A percentile compares a stretch with the other conserved stretches of the same genome.
Conservation (phyloP, 1,140 invertebrate species). For the Apis florea region DNA sequence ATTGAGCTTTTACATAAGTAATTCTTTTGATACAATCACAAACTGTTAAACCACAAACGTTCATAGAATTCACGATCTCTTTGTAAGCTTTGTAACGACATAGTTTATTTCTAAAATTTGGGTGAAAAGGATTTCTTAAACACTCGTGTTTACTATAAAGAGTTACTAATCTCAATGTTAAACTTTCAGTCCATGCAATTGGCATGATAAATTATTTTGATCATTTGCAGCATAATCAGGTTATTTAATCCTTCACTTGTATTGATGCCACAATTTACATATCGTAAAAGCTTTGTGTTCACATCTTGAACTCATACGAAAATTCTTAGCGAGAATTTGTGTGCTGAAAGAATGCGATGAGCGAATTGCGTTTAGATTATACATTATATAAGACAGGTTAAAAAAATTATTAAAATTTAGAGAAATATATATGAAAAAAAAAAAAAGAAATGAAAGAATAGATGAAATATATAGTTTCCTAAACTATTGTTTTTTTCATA, state of each 20-base stretch:
- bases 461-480: slow-evolving; percentile 31
- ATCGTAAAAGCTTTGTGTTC: slow-evolving; percentile 11
- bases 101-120: slow-evolving; percentile 58
- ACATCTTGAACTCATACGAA: slow-evolving; percentile 8
- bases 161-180: slow-evolving; percentile 65
- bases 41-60: slow-evolving; percentile 60
- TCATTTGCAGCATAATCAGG: slow-evolving; percentile 31
- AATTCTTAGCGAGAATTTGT: background rate
- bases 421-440: slow-evolving; percentile 35
- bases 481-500: slow-evolving; percentile 8
- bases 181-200: slow-evolving; percentile 64
- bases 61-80: slow-evolving; percentile 60
- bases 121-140: slow-evolving; percentile 68
- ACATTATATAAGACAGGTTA: slow-evolving; percentile 29
- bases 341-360: slow-evolving; percentile 2
- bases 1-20: slow-evolving; percentile 55
- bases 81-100: slow-evolving; percentile 61
- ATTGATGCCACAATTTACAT: slow-evolving; percentile 4
- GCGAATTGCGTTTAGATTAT: slow-evolving; percentile 16
- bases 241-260: slow-evolving; percentile 51
- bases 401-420: slow-evolving; percentile 39
- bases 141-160: slow-evolving; percentile 71
- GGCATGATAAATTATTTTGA: slow-evolving; percentile 56
- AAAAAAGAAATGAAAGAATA: slow-evolving; percentile 48
- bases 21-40: slow-evolving; percentile 66